Conservation (phyloP, 2,888 invertebrate species). For the Microdon myrmicae region DNA sequence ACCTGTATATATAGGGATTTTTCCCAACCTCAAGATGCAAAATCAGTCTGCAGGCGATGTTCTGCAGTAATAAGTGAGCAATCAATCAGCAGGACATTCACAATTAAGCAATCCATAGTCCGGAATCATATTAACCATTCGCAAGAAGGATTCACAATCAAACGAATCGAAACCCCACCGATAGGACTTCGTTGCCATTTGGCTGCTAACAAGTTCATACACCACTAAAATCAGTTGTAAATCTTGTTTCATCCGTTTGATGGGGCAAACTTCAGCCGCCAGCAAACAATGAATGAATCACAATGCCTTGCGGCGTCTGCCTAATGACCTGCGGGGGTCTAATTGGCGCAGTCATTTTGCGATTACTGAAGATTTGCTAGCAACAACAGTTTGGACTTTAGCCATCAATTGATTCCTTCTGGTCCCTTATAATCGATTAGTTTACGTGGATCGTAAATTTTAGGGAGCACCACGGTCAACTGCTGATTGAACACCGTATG, state of each 20-base stretch:
- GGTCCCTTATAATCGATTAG: conserved; percentile 37
- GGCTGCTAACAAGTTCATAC: conserved; percentile 8
- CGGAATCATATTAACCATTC: conserved; percentile 5
- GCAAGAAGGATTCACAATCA: conserved; percentile 13
- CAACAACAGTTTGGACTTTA: neutral
- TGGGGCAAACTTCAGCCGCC: neutral
- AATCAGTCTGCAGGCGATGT: no score
- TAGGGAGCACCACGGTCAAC: conserved; percentile 10
- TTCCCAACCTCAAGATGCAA: no score
- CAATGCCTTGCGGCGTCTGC: conserved; percentile 7
- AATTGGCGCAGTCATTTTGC: conserved; percentile 44
- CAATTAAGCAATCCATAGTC: conserved; percentile 25
- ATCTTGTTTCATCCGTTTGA: conserved; percentile 13
- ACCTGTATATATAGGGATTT: no score
- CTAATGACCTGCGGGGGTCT: conserved; percentile 44
- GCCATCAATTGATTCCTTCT: conserved; percentile 16
- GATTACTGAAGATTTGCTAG: conserved; percentile 44
- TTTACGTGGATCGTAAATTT: conserved; percentile 36
- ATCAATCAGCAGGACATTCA: conserved; percentile 33
- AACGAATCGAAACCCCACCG: conserved; percentile 1
- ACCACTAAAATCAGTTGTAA: conserved; percentile 8
- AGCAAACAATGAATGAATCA: neutral
- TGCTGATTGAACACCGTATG: conserved; percentile 41
- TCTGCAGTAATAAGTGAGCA: conserved; percentile 20
- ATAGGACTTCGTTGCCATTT: conserved; percentile 5